phyloP scores from a whole-genome alignment of 2,797 vertebrate species.

The Eremophila alpestris region DNA sequence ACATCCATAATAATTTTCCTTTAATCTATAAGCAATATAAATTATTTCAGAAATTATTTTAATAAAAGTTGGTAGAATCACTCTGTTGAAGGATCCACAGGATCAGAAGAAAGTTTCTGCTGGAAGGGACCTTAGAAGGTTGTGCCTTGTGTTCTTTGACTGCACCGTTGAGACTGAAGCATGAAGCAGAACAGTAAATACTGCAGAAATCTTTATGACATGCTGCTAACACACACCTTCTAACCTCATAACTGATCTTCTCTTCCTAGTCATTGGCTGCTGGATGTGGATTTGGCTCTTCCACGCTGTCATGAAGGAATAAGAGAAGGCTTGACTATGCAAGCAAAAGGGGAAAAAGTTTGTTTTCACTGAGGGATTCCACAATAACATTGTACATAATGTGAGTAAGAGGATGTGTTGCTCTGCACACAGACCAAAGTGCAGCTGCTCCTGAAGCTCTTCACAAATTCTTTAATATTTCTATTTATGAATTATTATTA shows the following conservation, averaged over 20 bases:
- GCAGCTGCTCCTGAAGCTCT: neutral
- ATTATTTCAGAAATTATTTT: neutral
- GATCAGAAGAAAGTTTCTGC: neutral
- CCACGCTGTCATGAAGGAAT: neutral
- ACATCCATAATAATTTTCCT: neutral
- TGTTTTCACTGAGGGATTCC: neutral
- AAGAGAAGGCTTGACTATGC: neutral
- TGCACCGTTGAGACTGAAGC: neutral
- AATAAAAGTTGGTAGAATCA: neutral
- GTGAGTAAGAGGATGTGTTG: rapidly evolving
- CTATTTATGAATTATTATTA: neutral
- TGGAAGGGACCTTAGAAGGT: neutral
- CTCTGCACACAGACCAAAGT: too few relatives aligned
- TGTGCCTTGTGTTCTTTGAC: neutral
- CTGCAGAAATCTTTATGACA: neutral
- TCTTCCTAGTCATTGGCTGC: neutral
- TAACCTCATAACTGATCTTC: neutral
- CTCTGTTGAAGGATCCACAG: neutral
- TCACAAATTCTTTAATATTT: neutral
- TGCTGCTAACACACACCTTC: neutral
- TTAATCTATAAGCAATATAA: neutral
- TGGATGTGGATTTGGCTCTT: rapidly evolving
- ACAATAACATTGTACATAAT: too few relatives aligned
- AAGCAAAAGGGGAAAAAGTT: rapidly evolving
- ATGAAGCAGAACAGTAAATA: neutral